Evolutionary conservation across 2,113 vertebrate genomes (phyloP).

Genomic region (Phrynosoma blainvillii): DNA sequence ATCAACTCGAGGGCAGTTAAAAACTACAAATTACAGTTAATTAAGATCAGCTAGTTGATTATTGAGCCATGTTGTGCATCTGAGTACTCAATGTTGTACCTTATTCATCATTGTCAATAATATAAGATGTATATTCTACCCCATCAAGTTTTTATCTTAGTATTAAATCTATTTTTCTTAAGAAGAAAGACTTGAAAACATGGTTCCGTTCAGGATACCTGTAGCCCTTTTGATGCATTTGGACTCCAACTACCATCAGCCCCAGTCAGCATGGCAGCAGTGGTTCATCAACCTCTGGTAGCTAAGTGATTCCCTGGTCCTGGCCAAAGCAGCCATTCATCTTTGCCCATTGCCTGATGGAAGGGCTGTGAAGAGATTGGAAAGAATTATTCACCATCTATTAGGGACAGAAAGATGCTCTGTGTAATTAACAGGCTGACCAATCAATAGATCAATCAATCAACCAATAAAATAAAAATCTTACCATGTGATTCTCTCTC

Average conservation of each 20-base stretch:
- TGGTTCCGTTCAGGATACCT: too few species aligned
- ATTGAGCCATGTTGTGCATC: neutral
- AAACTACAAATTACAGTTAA: too few species aligned
- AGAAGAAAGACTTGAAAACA: too few species aligned
- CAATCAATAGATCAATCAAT: too few species aligned
- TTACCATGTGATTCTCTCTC: neutral
- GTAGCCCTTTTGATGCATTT: too few species aligned
- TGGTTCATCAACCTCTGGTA: neutral
- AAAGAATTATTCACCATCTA: neutral
- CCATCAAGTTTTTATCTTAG: neutral
- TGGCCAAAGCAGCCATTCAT: neutral
- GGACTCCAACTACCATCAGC: too few species aligned
- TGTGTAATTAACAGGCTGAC: neutral
- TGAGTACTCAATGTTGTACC: neutral
- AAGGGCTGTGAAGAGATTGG: neutral
- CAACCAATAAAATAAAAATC: neutral
- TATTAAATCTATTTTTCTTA: neutral
- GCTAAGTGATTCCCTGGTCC: neutral
- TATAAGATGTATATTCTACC: neutral
- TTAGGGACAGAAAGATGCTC: conserved; percentile 1
- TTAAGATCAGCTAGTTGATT: too few species aligned
- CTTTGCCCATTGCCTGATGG: neutral
- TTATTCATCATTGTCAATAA: neutral
- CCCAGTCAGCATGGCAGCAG: neutral
- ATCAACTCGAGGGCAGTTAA: too few species aligned